Evolutionary conservation across 2,797 vertebrate species (phyloP).

Genomic region (Enteromius mattozi): DNA sequence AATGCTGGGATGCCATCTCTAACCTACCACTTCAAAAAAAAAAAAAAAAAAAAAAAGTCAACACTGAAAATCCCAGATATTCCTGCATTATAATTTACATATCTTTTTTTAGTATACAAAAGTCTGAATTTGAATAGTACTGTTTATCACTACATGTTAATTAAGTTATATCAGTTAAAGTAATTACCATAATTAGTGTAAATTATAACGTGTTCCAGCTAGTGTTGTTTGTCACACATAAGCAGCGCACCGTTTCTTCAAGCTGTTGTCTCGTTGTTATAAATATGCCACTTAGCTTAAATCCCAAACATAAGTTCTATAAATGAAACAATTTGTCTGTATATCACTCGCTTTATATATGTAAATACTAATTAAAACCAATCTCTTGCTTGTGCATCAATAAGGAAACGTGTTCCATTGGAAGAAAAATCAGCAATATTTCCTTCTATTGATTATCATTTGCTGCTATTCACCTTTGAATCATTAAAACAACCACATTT

Average conservation of each 20-base stretch:
- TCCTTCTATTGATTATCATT: neutral
- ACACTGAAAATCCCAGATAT: neutral
- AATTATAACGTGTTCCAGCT: neutral
- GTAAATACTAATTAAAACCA: neutral
- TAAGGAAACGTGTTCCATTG: neutral
- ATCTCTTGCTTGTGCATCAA: neutral
- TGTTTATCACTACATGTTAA: neutral
- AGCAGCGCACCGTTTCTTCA: neutral
- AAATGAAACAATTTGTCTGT: neutral
- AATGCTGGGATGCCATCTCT: constrained; percentile 5
- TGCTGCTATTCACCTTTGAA: neutral
- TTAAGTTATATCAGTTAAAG: neutral
- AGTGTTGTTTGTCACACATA: constrained; percentile 13
- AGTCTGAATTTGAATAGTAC: neutral
- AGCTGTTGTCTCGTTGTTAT: neutral
- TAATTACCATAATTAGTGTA: constrained; percentile 7
- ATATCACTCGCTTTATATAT: neutral
- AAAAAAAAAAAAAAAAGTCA: neutral
- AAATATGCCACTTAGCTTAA: neutral
- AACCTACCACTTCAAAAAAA: neutral
- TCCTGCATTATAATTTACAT: neutral
- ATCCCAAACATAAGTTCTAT: neutral
- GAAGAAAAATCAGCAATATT: neutral
- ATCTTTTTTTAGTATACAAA: neutral
- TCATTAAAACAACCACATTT: neutral